phyloP scores from a whole-genome alignment of 2,113 vertebrate species.

The Plotosus lineatus region DNA sequence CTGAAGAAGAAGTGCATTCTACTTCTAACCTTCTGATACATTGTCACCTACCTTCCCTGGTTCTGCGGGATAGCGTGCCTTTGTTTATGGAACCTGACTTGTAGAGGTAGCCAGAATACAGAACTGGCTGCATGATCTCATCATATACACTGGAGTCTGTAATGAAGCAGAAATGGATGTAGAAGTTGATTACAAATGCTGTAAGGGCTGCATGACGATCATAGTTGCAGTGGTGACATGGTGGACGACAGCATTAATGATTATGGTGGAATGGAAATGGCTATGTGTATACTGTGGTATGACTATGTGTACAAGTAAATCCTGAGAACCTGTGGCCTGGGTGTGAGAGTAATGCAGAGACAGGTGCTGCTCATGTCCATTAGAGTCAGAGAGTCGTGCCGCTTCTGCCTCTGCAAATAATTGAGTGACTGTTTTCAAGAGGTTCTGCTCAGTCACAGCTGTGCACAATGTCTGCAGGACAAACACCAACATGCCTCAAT shows the following conservation, averaged over 20 bases:
- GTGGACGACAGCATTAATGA: background rate
- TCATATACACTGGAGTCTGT: conserved; percentile 83
- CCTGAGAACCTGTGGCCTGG: conserved; percentile 53
- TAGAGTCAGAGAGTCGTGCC: conserved; percentile 58
- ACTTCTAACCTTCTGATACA: conserved; percentile 35
- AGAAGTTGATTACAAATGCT: background rate
- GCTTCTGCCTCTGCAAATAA: conserved; percentile 83
- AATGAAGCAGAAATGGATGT: conserved; percentile 12
- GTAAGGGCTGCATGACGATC: background rate
- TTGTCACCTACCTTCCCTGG: conserved; percentile 75
- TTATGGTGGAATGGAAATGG: background rate
- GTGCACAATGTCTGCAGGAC: conserved; percentile 78
- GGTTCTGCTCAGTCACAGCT: conserved; percentile 83
- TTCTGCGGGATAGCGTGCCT: conserved; percentile 76
- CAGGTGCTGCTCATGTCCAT: conserved; percentile 45
- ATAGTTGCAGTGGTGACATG: background rate
- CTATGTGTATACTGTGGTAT: background rate
- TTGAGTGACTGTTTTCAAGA: conserved; percentile 87
- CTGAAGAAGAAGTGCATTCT: conserved; percentile 31
- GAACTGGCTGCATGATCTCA: conserved; percentile 86
- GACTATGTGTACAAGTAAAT: background rate
- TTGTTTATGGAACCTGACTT: conserved; percentile 70
- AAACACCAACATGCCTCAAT: conserved; percentile 36
- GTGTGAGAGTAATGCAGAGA: conserved; percentile 44
- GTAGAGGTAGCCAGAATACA: conserved; percentile 84